Evolutionary conservation across 92 coral and sea anemone genomes (phyloP).

Genomic region (Blastomussa wellsi): DNA sequence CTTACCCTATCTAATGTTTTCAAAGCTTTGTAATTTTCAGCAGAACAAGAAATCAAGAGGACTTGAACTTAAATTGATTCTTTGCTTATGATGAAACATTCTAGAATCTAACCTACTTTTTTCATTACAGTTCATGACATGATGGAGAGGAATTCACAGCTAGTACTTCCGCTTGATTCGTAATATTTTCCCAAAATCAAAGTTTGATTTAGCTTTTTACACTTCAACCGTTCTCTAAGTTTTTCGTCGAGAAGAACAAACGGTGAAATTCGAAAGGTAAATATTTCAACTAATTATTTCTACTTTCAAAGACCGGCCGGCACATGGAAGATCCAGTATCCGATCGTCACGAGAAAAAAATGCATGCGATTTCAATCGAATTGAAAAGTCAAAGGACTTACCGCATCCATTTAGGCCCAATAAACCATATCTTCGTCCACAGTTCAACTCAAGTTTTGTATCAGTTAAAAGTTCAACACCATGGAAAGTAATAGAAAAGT

Average conservation of each 20-base stretch:
- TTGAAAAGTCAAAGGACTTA: constrained; percentile 37
- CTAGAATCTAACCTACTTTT: not conserved
- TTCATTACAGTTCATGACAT: not conserved
- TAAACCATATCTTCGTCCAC: constrained; percentile 96
- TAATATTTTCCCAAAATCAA: not conserved
- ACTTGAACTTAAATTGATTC: not conserved
- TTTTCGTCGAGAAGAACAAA: not conserved
- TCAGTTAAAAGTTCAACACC: constrained; percentile 96
- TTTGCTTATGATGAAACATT: not conserved
- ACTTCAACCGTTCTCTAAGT: not conserved
- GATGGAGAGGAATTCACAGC: not conserved
- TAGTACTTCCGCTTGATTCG: not conserved
- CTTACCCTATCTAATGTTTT: too few relatives aligned
- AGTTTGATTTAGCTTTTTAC: not conserved
- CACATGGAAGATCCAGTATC: not conserved
- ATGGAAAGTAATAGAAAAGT: constrained; percentile 96
- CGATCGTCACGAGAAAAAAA: not conserved
- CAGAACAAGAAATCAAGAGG: not conserved
- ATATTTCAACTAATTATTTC: not conserved
- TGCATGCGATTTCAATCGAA: not conserved
- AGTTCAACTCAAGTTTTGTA: constrained; percentile 88
- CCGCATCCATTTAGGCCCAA: constrained; percentile 98
- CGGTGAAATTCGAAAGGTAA: not conserved
- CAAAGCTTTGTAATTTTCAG: not conserved
- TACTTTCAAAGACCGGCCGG: not conserved